Evolutionary conservation across 2,888 invertebrate genomes (phyloP).

Genomic region (Endotricha flammealis): DNA sequence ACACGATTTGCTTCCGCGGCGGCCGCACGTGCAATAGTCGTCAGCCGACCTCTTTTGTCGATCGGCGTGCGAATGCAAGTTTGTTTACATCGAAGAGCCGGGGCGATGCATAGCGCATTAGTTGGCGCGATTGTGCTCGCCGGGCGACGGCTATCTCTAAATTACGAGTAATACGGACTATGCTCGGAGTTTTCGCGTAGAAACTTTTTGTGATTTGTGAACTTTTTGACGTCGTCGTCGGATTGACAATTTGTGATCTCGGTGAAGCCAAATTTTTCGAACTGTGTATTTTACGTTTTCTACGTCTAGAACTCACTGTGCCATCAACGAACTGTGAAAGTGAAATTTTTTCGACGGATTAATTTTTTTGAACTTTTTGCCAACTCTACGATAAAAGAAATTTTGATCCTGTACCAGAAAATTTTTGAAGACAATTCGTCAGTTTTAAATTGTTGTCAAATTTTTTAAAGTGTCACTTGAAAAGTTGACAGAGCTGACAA

Average conservation of each 20-base stretch:
- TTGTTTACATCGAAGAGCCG: slow-evolving; percentile 67
- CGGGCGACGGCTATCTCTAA: slow-evolving; percentile 58
- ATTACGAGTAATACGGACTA: slow-evolving; percentile 65
- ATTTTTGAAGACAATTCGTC: slow-evolving; percentile 8
- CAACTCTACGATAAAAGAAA: slow-evolving; percentile 1
- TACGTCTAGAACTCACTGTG: slow-evolving; percentile 29
- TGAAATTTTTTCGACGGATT: slow-evolving; percentile 11
- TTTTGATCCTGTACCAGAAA: slow-evolving; percentile 9
- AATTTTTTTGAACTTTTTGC: slow-evolving; percentile 10
- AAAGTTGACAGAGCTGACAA: slow-evolving; percentile 20
- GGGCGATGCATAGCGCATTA: slow-evolving; percentile 66
- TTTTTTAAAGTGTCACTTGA: slow-evolving; percentile 11
- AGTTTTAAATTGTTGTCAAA: slow-evolving; percentile 9
- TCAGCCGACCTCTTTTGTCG: slow-evolving; percentile 63
- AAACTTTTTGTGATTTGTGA: slow-evolving; percentile 67
- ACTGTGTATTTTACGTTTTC: slow-evolving; percentile 40
- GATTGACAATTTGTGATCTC: slow-evolving; percentile 40
- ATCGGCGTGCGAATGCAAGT: slow-evolving; percentile 61
- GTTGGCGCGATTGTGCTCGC: slow-evolving; percentile 70
- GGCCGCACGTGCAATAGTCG: slow-evolving; percentile 70
- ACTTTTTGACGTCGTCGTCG: slow-evolving; percentile 44
- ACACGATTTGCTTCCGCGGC: slow-evolving; percentile 69
- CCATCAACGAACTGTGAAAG: slow-evolving; percentile 27
- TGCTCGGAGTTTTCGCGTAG: slow-evolving; percentile 51
- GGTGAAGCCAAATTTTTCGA: slow-evolving; percentile 46